phyloP scores from a whole-genome alignment of 2,113 vertebrate genomes.

The Serinus canaria region DNA sequence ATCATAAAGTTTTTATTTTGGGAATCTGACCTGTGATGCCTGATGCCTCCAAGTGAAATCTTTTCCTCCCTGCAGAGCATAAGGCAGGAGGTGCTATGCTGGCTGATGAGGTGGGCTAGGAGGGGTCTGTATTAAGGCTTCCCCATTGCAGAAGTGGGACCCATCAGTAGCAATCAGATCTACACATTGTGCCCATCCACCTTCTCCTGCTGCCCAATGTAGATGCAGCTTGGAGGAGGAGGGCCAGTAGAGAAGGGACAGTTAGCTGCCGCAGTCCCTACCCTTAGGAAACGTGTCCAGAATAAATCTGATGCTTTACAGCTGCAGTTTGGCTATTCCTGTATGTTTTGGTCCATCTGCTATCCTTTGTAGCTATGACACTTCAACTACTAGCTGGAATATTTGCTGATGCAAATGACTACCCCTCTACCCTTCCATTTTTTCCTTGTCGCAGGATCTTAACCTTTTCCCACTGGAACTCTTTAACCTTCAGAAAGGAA shows the following conservation, averaged over 20 bases:
- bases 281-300: background rate
- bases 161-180: background rate
- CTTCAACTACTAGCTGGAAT: background rate
- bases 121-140: background rate
- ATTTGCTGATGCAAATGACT: background rate
- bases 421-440: background rate
- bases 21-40: background rate
- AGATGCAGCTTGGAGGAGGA: background rate
- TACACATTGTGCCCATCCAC: background rate
- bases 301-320: background rate
- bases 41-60: background rate
- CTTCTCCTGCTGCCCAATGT: fast-evolving
- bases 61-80: background rate
- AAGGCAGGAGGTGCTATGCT: background rate
- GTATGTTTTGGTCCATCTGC: background rate
- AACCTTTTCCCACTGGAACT: background rate
- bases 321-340: background rate
- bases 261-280: background rate
- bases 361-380: background rate
- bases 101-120: background rate
- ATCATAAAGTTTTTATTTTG: background rate
- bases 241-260: background rate
- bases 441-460: background rate
- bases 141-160: too few species aligned
- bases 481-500: background rate